Percentiles rank a stretch among this genome's conserved stretches.
phyloP scores from a whole-genome alignment of 2,113 vertebrate species.

The Psophia crepitans region DNA sequence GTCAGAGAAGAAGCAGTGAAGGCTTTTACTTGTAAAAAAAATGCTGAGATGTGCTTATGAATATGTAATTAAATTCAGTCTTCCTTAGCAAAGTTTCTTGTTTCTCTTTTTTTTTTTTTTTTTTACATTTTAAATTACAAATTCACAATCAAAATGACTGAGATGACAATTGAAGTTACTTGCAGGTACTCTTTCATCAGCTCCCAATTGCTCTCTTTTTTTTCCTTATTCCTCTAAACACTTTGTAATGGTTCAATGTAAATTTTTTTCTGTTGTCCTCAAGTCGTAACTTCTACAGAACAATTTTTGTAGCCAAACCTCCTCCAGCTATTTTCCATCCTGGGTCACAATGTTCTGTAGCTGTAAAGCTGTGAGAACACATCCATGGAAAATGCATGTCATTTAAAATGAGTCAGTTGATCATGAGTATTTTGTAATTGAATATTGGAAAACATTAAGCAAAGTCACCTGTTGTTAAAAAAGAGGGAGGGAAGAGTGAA shows the following conservation, averaged over 20 bases:
- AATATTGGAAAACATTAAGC: not conserved
- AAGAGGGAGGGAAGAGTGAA: not conserved
- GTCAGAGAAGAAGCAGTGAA: not conserved
- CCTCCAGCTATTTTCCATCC: not conserved
- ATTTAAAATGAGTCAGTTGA: not conserved
- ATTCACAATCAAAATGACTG: not conserved
- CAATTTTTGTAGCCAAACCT: not conserved
- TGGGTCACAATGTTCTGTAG: not conserved
- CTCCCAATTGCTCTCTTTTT: not conserved
- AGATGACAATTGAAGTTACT: not conserved
- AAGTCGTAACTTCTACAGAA: not conserved
- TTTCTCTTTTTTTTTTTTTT: not conserved
- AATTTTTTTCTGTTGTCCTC: not conserved
- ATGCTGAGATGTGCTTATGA: fast-evolving
- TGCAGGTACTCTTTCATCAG: not conserved
- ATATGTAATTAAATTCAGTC: not conserved
- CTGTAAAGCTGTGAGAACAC: not conserved
- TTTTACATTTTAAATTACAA: not conserved
- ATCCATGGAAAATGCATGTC: not conserved
- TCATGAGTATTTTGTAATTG: not conserved
- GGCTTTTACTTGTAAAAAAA: not conserved
- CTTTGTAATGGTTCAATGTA: not conserved
- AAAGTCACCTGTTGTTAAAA: not conserved
- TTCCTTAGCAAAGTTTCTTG: not conserved
- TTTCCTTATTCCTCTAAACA: not conserved